These are phyloP conservation scores for Holotrichia oblita DNA, from an alignment of 1,140 invertebrate species.

Conservation along the genomic window DNA sequence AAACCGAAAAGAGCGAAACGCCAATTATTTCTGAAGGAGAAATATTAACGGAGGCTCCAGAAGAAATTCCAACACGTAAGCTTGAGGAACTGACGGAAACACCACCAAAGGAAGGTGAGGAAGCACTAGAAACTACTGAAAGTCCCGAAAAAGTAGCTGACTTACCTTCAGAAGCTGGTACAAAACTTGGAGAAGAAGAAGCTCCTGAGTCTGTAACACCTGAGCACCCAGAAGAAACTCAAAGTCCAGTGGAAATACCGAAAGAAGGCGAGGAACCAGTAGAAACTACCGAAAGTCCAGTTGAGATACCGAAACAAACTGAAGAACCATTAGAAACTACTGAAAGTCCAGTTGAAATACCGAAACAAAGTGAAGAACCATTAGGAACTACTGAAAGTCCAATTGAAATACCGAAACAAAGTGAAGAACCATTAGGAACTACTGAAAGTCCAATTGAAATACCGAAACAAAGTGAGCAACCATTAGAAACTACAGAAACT, in stretches of 20 bases:
- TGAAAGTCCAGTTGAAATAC: constrained; percentile 3
- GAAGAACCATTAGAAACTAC: not conserved
- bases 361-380: not conserved
- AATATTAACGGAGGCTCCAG: not conserved
- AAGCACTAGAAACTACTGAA: not conserved
- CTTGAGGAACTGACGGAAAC: constrained; percentile 5
- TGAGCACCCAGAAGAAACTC: too few species aligned
- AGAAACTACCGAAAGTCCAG: not conserved
- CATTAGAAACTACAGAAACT: too few species aligned
- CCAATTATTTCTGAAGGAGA: not conserved
- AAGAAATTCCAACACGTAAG: not conserved
- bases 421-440: not conserved
- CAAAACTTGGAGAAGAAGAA: too few species aligned
- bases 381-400: not conserved
- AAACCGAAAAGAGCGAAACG: not conserved
- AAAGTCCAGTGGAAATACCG: too few species aligned
- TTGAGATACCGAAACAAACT: not conserved
- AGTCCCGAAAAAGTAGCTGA: constrained; percentile 25
- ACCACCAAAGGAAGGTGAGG: not conserved
- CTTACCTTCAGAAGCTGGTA: not conserved
- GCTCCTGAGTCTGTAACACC: not conserved
- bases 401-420: not conserved
- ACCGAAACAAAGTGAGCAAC: too few species aligned
- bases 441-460: not conserved
- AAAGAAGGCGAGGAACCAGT: not conserved